Conservation (phyloP, 2,113 vertebrate genomes). For the Phainopepla nitens region DNA sequence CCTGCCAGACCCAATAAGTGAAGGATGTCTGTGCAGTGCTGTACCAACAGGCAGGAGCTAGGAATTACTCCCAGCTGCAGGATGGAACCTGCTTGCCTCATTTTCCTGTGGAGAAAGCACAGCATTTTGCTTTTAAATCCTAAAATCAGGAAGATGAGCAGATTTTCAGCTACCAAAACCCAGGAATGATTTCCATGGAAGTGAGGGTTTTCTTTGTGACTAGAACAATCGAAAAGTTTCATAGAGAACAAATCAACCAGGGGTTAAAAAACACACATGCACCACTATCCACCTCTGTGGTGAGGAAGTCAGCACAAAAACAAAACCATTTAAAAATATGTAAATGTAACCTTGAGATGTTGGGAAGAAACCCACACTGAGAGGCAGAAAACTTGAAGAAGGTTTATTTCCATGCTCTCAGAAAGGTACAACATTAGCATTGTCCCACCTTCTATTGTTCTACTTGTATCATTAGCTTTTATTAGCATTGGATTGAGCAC, state of each 20-base stretch:
- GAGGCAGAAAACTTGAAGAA: background rate
- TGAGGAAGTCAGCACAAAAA: background rate
- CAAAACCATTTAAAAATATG: background rate
- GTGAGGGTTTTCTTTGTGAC: background rate
- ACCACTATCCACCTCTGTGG: background rate
- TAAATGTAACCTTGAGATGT: background rate
- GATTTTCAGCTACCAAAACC: background rate
- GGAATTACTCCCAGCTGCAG: background rate
- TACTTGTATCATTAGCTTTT: conserved; percentile 60
- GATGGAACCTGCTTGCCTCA: background rate
- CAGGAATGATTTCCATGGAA: background rate
- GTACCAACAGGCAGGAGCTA: background rate
- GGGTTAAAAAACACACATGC: background rate
- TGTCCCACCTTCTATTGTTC: conserved; percentile 42
- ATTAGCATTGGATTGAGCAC: conserved; percentile 46
- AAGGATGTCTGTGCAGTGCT: background rate
- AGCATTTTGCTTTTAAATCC: background rate
- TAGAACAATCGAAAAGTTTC: background rate
- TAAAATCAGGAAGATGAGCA: background rate
- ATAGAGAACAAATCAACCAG: background rate
- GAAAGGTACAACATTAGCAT: conserved; percentile 27
- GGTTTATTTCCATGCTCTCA: conserved; percentile 10
- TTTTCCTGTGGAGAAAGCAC: background rate
- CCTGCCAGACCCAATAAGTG: background rate
- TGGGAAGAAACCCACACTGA: background rate